Percentiles rank a stretch among this genome's conserved stretches.
Conservation (phyloP, 2,797 vertebrate genomes). For the Odontamblyopus lacepedii region DNA sequence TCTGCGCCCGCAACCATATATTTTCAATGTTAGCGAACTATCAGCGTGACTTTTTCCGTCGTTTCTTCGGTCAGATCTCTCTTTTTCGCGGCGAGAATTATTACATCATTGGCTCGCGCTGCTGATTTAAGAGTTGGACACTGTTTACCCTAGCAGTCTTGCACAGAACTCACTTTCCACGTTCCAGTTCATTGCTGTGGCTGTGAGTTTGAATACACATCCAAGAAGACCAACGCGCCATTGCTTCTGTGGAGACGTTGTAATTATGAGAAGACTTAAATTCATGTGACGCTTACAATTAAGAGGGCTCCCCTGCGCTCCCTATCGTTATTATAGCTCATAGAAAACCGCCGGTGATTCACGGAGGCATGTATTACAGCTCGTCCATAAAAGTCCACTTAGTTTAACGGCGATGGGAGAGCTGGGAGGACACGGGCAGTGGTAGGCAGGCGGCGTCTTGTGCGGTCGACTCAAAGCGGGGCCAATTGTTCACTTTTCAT, state of each 20-base stretch:
- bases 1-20: conserved; percentile 56
- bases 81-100: conserved; percentile 42
- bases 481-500: conserved; percentile 79
- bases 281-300: conserved; percentile 48
- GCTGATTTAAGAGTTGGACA: conserved; percentile 35
- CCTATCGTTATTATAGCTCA: conserved; percentile 65
- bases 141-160: conserved; percentile 48
- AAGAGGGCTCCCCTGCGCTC: conserved; percentile 52
- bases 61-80: conserved; percentile 30
- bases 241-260: conserved; percentile 39
- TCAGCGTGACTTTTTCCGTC: conserved; percentile 31
- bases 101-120: conserved; percentile 41
- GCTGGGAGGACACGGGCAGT: conserved; percentile 73
- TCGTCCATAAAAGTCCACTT: conserved; percentile 78
- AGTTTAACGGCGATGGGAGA: conserved; percentile 77
- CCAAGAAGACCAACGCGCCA: conserved; percentile 34
- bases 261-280: conserved; percentile 53
- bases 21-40: conserved; percentile 50
- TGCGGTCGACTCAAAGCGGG: conserved; percentile 78
- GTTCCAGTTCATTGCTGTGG: conserved; percentile 36
- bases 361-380: conserved; percentile 67
- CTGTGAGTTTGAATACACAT: conserved; percentile 26
- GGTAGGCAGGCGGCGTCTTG: conserved; percentile 75
- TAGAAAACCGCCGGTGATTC: conserved; percentile 55
- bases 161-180: conserved; percentile 45